phyloP scores from a whole-genome alignment of 2,888 invertebrate genomes.

The Cerastis leucographa region DNA sequence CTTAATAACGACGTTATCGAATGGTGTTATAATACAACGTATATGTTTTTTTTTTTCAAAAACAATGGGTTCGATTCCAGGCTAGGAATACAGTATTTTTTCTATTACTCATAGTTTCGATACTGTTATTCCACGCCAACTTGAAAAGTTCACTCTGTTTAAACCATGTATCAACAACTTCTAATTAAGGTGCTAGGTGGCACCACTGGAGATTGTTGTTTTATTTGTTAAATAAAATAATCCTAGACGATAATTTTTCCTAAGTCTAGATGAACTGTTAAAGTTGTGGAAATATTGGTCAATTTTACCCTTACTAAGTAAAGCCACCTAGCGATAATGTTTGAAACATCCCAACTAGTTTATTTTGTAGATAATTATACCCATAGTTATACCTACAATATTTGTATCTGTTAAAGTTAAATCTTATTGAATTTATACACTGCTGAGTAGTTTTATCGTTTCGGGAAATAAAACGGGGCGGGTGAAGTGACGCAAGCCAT shows the following conservation, averaged over 20 bases:
- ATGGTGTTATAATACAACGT: too few relatives aligned
- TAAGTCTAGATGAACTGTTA: slow-evolving; percentile 2
- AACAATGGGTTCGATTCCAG: too few relatives aligned
- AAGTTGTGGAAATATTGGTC: slow-evolving; percentile 6
- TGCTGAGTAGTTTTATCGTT: slow-evolving; percentile 43
- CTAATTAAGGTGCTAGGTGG: slow-evolving; percentile 53
- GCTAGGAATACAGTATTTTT: too few relatives aligned
- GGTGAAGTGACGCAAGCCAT: neutral
- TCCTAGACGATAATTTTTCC: neutral
- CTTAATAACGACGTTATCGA: too few relatives aligned
- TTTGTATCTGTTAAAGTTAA: neutral
- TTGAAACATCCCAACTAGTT: slow-evolving; percentile 40
- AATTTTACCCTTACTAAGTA: slow-evolving; percentile 15
- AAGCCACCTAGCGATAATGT: slow-evolving; percentile 50
- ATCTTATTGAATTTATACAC: slow-evolving; percentile 15
- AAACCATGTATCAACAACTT: slow-evolving; percentile 18
- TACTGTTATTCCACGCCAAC: too few relatives aligned
- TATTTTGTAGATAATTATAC: slow-evolving; percentile 53
- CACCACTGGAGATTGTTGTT: slow-evolving; percentile 18
- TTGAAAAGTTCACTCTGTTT: neutral
- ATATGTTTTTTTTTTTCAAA: too few relatives aligned
- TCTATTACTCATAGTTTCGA: too few relatives aligned
- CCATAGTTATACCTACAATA: slow-evolving; percentile 30
- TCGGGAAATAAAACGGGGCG: slow-evolving; percentile 26
- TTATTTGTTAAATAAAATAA: slow-evolving; percentile 5